These are phyloP conservation scores for Drosophila lutescens DNA, from an alignment of 2,888 invertebrate genomes.

Conservation along the genomic window DNA sequence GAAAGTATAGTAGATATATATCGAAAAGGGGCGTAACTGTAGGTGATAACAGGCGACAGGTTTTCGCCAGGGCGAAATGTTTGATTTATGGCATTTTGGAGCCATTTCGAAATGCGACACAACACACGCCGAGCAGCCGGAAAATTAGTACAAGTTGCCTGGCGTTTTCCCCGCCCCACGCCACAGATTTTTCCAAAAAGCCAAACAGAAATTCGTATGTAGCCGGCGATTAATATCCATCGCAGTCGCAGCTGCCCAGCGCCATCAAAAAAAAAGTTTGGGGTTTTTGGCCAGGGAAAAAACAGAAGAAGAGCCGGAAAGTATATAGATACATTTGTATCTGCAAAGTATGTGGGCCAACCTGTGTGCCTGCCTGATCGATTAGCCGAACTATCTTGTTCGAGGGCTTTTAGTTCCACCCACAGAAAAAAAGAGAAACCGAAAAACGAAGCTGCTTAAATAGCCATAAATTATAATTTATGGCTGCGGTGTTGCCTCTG, in stretches of 20 bases:
- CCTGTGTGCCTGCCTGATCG: constrained; percentile 81
- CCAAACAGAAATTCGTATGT: constrained; percentile 70
- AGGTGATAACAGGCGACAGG: constrained; percentile 73
- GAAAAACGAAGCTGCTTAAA: constrained; percentile 59
- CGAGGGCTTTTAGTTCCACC: constrained; percentile 69
- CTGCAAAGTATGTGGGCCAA: constrained; percentile 57
- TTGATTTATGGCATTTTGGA: constrained; percentile 78
- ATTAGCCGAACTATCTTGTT: constrained; percentile 60
- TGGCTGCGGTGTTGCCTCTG: constrained; percentile 53
- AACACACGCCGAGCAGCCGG: constrained; percentile 55
- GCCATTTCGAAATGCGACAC: constrained; percentile 76
- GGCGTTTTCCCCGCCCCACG: constrained; percentile 1
- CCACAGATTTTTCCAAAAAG: constrained; percentile 34
- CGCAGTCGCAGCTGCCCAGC: constrained; percentile 75
- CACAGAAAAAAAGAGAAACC: constrained; percentile 17
- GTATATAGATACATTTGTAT: constrained; percentile 40
- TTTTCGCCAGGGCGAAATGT: constrained; percentile 52
- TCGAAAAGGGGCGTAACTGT: constrained; percentile 57
- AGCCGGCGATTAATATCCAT: constrained; percentile 78
- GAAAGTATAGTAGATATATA: not conserved
- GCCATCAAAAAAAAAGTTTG: constrained; percentile 69
- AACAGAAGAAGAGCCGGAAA: constrained; percentile 19
- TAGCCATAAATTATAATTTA: constrained; percentile 79
- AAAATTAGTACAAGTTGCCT: constrained; percentile 47
- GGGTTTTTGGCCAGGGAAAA: constrained; percentile 45